These are phyloP conservation scores for Pelochelys cantorii DNA, from an alignment of 2,797 vertebrate species.

Conservation along the genomic window DNA sequence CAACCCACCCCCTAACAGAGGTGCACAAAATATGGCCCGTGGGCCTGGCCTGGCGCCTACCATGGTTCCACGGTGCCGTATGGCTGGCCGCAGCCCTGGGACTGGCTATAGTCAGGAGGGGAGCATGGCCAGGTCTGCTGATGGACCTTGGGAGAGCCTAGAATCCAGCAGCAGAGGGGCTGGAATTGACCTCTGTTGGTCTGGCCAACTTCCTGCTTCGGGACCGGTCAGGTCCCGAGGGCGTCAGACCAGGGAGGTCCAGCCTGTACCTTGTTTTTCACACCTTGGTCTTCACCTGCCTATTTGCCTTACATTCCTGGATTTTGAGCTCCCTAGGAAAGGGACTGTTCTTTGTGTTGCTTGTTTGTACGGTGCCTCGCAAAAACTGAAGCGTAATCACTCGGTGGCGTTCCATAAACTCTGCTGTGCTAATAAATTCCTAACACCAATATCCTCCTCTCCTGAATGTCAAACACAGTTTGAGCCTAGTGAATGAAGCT, in stretches of 20 bases:
- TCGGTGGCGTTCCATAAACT: not conserved
- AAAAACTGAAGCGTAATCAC: not conserved
- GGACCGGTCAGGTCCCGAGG: no score
- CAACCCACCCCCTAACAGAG: not conserved
- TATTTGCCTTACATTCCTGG: not conserved
- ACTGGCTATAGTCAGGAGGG: no score
- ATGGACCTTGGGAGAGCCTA: no score
- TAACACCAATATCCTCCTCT: not conserved
- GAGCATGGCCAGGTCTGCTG: no score
- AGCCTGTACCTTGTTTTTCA: not conserved
- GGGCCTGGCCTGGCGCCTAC: no score
- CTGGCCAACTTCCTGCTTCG: no score
- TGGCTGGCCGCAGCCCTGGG: no score
- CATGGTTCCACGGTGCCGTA: no score
- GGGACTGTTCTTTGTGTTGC: not conserved
- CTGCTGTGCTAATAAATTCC: not conserved
- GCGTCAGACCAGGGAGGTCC: no score
- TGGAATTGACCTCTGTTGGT: no score
- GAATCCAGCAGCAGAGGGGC: no score
- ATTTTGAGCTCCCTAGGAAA: not conserved
- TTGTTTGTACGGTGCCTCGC: not conserved
- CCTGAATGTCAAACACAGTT: not conserved
- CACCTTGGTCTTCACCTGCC: fast-evolving
- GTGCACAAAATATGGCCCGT: no score
- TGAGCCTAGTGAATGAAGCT: not conserved